These are phyloP conservation scores for Eulemur rubriventer DNA, from an alignment of 2,797 vertebrate genomes.

Conservation along the genomic window DNA sequence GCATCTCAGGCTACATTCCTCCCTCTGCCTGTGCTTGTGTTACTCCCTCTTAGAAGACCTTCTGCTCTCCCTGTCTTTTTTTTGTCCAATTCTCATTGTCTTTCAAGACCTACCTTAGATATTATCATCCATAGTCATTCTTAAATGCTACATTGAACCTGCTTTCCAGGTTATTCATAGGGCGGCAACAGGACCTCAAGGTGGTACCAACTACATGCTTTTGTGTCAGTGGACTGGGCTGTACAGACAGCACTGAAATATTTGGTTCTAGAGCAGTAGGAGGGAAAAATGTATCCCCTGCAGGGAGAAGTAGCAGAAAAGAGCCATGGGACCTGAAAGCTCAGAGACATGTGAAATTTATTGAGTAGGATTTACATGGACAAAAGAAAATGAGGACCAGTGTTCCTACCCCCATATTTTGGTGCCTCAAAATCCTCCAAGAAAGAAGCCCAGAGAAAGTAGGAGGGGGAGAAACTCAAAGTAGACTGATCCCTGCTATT, in stretches of 20 bases:
- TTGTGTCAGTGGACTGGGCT: background rate
- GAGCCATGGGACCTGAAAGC: background rate
- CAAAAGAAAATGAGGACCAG: background rate
- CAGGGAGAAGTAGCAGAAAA: background rate
- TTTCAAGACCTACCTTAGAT: background rate
- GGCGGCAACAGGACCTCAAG: background rate
- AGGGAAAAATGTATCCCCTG: background rate
- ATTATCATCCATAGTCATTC: background rate
- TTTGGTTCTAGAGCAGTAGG: background rate
- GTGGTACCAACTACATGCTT: background rate
- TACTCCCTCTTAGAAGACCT: background rate
- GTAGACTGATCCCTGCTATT: background rate
- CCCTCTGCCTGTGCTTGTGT: accelerated
- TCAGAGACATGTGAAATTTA: background rate
- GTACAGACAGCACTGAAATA: background rate
- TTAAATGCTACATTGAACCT: background rate
- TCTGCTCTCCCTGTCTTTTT: background rate
- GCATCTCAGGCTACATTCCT: accelerated
- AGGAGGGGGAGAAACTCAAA: background rate
- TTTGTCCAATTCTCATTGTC: background rate
- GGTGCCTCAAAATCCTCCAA: background rate
- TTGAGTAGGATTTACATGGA: background rate
- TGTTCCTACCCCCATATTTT: background rate
- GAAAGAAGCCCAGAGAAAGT: background rate
- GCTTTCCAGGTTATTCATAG: background rate